phyloP scores from a whole-genome alignment of 2,113 vertebrate species.

The Eudyptes chrysolophus region DNA sequence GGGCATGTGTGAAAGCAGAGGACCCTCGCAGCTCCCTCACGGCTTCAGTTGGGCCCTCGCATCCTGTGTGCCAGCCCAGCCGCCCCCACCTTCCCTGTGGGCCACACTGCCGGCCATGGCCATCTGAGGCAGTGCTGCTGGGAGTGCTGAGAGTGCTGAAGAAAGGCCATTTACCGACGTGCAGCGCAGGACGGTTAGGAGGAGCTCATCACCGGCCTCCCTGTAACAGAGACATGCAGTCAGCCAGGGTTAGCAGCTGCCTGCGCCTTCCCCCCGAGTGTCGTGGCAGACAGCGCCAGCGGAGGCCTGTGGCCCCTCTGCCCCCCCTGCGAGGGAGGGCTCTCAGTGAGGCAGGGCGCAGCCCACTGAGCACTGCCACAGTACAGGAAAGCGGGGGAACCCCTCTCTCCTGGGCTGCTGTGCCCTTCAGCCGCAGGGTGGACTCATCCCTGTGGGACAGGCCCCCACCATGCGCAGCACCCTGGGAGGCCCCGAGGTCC shows the following conservation, averaged over 20 bases:
- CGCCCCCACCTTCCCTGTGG: not conserved
- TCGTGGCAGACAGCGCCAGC: accelerated
- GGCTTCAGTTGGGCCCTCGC: accelerated
- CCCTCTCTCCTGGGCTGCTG: not conserved
- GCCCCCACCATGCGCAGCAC: not conserved
- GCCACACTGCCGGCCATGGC: not conserved
- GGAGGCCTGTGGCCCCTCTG: accelerated
- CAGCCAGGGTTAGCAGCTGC: not conserved
- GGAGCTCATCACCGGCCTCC: slow-evolving; percentile 84
- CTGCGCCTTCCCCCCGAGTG: accelerated
- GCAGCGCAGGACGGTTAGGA: slow-evolving; percentile 85
- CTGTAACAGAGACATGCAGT: slow-evolving; percentile 66
- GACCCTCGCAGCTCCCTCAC: not conserved
- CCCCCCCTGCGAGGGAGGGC: not conserved
- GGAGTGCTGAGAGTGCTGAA: not conserved
- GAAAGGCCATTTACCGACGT: slow-evolving; percentile 77
- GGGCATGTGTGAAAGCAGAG: accelerated
- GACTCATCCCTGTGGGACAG: not conserved
- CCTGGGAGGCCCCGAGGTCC: accelerated
- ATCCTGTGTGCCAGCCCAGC: accelerated
- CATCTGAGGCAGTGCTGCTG: not conserved
- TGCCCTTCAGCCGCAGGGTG: accelerated
- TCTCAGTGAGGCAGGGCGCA: not conserved
- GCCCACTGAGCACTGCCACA: not conserved
- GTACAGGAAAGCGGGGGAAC: not conserved